Conservation (phyloP, 2,113 vertebrate species). For the Edolisoma coerulescens region DNA sequence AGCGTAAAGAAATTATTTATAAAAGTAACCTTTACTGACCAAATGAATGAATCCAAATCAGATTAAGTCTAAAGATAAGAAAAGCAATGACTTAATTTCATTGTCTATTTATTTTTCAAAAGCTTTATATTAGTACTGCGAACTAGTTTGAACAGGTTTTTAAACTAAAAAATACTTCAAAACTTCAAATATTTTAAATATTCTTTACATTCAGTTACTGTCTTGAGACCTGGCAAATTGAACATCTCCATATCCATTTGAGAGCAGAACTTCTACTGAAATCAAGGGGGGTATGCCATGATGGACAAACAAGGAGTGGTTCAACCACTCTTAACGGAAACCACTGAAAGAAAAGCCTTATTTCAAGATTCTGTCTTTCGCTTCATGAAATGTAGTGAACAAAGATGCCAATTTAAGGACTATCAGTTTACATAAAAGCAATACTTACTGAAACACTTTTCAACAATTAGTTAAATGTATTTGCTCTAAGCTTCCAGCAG, state of each 20-base stretch:
- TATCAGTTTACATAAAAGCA: neutral
- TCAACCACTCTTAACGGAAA: neutral
- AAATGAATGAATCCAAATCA: neutral
- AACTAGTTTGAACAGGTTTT: neutral
- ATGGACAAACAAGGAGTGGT: neutral
- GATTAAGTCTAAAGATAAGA: neutral
- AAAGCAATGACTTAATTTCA: neutral
- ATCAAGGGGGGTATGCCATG: neutral
- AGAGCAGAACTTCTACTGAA: neutral
- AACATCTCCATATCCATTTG: neutral
- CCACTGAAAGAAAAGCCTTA: neutral
- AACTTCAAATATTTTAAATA: neutral
- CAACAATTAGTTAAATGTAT: neutral
- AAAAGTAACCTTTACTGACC: neutral
- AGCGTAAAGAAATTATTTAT: neutral
- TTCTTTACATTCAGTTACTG: neutral
- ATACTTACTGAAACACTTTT: neutral
- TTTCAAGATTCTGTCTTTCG: neutral
- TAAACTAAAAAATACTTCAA: neutral
- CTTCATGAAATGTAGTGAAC: neutral
- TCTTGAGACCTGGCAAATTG: neutral
- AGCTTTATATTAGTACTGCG: neutral
- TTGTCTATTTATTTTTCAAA: neutral
- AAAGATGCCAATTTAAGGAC: neutral
- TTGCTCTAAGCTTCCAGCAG: neutral